Evolutionary conservation across 2,797 vertebrate genomes (phyloP).

Genomic region (Lophius americanus): DNA sequence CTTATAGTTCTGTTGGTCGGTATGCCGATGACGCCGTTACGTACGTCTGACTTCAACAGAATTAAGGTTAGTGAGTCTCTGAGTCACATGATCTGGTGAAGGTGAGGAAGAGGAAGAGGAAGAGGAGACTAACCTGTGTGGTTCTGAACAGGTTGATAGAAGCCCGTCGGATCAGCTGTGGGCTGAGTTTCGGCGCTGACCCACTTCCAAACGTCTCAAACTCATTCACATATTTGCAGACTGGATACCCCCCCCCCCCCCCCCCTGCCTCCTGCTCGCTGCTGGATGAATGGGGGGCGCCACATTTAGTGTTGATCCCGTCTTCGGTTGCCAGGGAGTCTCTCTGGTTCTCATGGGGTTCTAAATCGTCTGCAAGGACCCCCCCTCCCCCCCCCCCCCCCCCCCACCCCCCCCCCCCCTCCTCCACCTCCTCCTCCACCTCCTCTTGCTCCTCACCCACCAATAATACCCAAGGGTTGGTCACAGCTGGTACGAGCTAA

Average conservation of each 20-base stretch:
- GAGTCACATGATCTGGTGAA: no score
- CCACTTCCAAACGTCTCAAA: constrained; percentile 25
- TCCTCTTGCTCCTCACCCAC: constrained; percentile 5
- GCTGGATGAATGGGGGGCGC: constrained; percentile 54
- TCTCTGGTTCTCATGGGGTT: constrained; percentile 72
- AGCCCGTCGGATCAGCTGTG: no score
- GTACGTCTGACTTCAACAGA: no score
- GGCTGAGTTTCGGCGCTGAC: constrained; percentile 12
- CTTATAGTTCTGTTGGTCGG: no score
- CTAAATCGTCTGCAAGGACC: constrained; percentile 40
- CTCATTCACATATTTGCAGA: constrained; percentile 52
- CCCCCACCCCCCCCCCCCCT: not conserved
- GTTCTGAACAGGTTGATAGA: no score
- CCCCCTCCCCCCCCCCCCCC: not conserved
- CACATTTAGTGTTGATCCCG: constrained; percentile 67
- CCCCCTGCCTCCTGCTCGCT: not conserved
- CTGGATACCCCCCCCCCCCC: constrained; percentile 6
- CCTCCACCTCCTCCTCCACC: constrained; percentile 1
- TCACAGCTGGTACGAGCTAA: constrained; percentile 82
- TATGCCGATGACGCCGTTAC: no score
- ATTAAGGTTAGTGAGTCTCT: no score
- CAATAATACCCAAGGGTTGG: constrained; percentile 74
- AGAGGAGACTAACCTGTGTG: not conserved
- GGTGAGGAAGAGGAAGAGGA: not conserved
- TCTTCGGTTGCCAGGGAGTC: constrained; percentile 74